Evolutionary conservation across 2,797 vertebrate species (phyloP), one percentile per base, ranked within the genome.

Genomic region (Lepus oiostolus): DNA sequence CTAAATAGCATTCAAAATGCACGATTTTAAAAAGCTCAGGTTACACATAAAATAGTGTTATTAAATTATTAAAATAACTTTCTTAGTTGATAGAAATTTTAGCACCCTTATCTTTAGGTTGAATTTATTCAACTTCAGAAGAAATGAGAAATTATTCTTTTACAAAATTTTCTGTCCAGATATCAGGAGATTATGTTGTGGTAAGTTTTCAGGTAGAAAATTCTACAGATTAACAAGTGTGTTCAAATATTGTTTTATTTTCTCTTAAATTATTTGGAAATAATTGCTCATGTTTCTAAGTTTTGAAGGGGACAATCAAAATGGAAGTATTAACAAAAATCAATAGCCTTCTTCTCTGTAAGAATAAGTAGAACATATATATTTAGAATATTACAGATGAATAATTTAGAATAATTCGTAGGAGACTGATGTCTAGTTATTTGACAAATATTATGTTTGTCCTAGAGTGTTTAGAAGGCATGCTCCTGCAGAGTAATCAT

Each of bases 121-220:
- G 52, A 67, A 50, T 84, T 22, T 67, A 71, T 70, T 52, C 19
- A 75, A 62, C 6, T 32, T 67, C 47, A 90, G 38, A 63, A 82
- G 19, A 65, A 81, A 0, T 80, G 19, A 74, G 19, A 80, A 16
- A 54, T 75, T 80, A 38, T 30, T 60, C 10, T 72, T n/a, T 65
- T 89, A 94, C 52, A 14, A 13, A n/a, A 22, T 74, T 86, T 94
- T 92, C 21, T 88, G 9, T 60, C 19, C 17, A 88, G 68, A 79
- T 67, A 60, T 17, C 35, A 72, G 17, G 14, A 32, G 24, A 74
- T 63, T 63, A 9, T 24, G 17, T 70, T 12, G 9, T 52, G 28
- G 11, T 50, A 72, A 70, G 1, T 72, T 83, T 96, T 83, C 3
- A 63, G 2, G 7, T 17, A 82, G 47, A 58, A 65, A 85, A 60